These are phyloP conservation scores for Napeogenes sylphis DNA, from an alignment of 2,888 invertebrate genomes.

Conservation along the genomic window DNA sequence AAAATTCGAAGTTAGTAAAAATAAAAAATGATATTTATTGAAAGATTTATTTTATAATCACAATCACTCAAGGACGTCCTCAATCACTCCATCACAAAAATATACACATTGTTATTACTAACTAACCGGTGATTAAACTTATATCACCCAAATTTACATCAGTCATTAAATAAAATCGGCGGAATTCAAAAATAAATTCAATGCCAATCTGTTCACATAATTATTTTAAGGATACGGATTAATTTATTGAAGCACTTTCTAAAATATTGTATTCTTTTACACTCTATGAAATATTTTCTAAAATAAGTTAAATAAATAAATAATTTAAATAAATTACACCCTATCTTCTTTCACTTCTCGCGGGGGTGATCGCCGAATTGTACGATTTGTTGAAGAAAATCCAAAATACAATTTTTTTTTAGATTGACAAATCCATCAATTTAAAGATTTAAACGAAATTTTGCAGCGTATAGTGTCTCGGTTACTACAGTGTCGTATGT, in stretches of 20 bases:
- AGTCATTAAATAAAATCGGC: conserved; percentile 67
- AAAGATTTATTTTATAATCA: conserved; percentile 66
- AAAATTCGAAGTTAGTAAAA: neutral
- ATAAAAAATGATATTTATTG: conserved; percentile 20
- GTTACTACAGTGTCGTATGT: conserved; percentile 20
- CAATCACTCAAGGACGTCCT: conserved; percentile 77
- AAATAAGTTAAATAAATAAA: conserved; percentile 76
- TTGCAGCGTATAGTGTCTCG: neutral
- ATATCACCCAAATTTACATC: conserved; percentile 75
- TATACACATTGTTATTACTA: conserved; percentile 61
- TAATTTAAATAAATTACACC: conserved; percentile 61
- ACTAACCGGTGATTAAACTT: conserved; percentile 65
- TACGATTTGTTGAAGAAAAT: neutral
- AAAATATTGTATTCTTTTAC: conserved; percentile 38
- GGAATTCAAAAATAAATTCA: conserved; percentile 54
- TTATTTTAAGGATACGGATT: conserved; percentile 15
- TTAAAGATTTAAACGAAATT: neutral
- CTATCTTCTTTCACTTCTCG: conserved; percentile 44
- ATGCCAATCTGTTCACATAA: conserved; percentile 46
- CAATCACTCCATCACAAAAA: conserved; percentile 67
- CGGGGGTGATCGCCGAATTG: conserved; percentile 39
- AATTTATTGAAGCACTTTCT: conserved; percentile 36
- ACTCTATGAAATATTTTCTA: conserved; percentile 63
- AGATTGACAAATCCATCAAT: neutral
- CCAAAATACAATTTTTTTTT: neutral